Conservation (phyloP, 2,797 vertebrate species). For the Urosaurus nigricauda region DNA sequence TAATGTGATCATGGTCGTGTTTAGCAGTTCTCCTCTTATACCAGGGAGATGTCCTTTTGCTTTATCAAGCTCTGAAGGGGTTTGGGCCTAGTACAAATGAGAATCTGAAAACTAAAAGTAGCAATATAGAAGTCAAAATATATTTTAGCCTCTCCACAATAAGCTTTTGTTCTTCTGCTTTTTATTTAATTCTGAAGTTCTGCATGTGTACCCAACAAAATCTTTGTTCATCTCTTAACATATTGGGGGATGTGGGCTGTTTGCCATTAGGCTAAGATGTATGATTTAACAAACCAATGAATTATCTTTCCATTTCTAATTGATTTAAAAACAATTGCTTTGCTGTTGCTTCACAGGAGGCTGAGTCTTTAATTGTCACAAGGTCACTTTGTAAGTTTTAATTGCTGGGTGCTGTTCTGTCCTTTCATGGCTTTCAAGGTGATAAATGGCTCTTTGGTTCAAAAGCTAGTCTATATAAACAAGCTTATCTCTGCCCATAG, state of each 20-base stretch:
- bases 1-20: no score
- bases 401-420: conserved; percentile 83
- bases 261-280: conserved; percentile 54
- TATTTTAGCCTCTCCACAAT: conserved; percentile 5
- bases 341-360: conserved; percentile 65
- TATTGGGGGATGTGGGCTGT: background rate
- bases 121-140: conserved; percentile 22
- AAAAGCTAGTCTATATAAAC: conserved; percentile 92
- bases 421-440: conserved; percentile 81
- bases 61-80: background rate
- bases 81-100: background rate
- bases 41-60: background rate
- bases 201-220: conserved; percentile 12
- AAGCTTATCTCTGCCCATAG: conserved; percentile 89
- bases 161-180: conserved; percentile 44
- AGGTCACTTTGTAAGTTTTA: conserved; percentile 87
- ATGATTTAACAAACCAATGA: conserved; percentile 72
- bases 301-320: conserved; percentile 73
- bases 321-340: conserved; percentile 72
- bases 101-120: background rate
- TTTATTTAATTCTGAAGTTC: background rate
- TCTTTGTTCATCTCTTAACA: conserved; percentile 3
- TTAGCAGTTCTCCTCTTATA: background rate
- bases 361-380: conserved; percentile 81
- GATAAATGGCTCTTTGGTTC: conserved; percentile 90